A percentile compares a stretch with the other conserved stretches of the same genome.
Conservation (phyloP, 2,797 vertebrate species). For the Distichodus sexfasciatus region DNA sequence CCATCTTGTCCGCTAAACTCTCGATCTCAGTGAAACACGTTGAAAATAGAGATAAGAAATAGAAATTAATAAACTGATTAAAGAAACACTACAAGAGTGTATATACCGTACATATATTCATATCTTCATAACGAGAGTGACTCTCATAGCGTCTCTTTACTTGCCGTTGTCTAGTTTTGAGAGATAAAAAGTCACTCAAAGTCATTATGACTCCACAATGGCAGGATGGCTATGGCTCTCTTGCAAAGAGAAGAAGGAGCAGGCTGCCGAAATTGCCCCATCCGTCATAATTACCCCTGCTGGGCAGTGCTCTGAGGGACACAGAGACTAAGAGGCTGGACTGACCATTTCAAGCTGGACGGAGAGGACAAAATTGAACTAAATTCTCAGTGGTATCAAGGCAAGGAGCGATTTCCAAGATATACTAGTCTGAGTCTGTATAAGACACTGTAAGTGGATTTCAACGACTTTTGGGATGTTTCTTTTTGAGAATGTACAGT, state of each 20-base stretch:
- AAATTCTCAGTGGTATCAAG: conserved; percentile 28
- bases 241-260: conserved; percentile 67
- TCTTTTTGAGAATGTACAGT: conserved; percentile 5
- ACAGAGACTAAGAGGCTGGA: conserved; percentile 57
- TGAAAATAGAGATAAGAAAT: too few relatives aligned
- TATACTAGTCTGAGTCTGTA: conserved; percentile 21
- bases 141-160: too few relatives aligned
- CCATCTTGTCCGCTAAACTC: too few relatives aligned
- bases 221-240: conserved; percentile 66
- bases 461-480: conserved; percentile 36
- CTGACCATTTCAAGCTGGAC: conserved; percentile 56
- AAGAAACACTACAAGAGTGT: too few relatives aligned
- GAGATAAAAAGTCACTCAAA: conserved; percentile 74
- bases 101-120: too few relatives aligned
- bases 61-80: too few relatives aligned
- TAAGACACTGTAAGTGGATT: conserved; percentile 13
- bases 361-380: conserved; percentile 17
- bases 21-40: too few relatives aligned
- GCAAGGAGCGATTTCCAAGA: conserved; percentile 28
- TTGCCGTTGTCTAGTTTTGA: conserved; percentile 64
- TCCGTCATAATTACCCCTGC: conserved; percentile 80
- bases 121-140: too few relatives aligned
- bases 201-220: conserved; percentile 74
- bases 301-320: conserved; percentile 61
- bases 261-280: conserved; percentile 79